Evolutionary conservation across 2,797 vertebrate species (phyloP).

Genomic region (Lepilemur septentrionalis): DNA sequence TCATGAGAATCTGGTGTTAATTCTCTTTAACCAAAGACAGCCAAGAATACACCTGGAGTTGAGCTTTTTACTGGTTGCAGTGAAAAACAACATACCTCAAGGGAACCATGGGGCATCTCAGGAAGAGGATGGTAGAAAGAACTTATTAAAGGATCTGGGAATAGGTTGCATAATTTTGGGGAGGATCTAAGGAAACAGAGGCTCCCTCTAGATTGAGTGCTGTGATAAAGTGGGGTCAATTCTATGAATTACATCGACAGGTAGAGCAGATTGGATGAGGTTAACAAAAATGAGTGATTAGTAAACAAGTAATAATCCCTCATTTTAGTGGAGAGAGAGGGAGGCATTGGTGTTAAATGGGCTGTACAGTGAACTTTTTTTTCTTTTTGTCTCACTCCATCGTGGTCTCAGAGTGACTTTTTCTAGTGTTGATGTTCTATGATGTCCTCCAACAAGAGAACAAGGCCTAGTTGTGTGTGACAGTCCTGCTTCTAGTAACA

Average conservation of each 20-base stretch:
- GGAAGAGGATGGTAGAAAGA: neutral
- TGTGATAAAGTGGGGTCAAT: neutral
- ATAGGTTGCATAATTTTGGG: neutral
- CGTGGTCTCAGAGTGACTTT: neutral
- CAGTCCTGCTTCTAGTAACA: neutral
- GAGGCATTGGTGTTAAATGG: neutral
- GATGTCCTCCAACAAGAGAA: neutral
- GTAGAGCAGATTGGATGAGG: neutral
- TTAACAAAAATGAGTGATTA: slow-evolving; percentile 1
- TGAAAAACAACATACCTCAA: neutral
- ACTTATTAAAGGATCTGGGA: neutral
- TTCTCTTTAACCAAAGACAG: neutral
- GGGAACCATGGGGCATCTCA: neutral
- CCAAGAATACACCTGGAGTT: neutral
- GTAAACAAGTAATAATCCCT: neutral
- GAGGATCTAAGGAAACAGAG: neutral
- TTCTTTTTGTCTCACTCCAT: neutral
- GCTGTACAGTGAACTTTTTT: neutral
- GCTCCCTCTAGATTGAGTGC: neutral
- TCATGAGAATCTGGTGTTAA: neutral
- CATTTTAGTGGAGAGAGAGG: neutral
- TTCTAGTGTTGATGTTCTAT: neutral
- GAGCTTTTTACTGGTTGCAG: neutral
- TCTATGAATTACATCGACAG: neutral
- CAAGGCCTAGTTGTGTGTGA: neutral